A percentile compares a stretch with the other conserved stretches of the same genome.
phyloP scores from a whole-genome alignment of 2,113 vertebrate species.

The Sclerurus mexicanus region DNA sequence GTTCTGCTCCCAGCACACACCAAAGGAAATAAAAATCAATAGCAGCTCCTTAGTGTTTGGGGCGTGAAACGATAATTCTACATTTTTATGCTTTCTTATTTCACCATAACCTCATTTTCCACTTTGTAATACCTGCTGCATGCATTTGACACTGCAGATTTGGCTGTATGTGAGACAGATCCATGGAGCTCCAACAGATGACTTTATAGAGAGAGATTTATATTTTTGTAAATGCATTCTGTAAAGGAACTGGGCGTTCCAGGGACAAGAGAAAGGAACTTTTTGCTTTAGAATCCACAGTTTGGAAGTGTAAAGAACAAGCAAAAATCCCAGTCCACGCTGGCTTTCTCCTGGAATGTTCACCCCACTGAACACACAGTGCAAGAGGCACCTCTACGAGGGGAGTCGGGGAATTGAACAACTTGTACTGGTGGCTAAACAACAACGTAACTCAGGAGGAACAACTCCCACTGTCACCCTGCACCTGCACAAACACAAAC shows the following conservation, averaged over 20 bases:
- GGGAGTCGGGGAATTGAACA: rapidly evolving
- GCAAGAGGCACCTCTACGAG: background rate
- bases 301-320: background rate
- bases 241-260: background rate
- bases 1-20: background rate
- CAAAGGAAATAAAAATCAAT: background rate
- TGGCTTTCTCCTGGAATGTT: background rate
- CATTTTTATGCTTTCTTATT: background rate
- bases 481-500: background rate
- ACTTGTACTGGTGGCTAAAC: background rate
- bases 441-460: background rate
- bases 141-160: background rate
- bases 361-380: background rate
- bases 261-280: background rate
- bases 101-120: background rate
- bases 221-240: background rate
- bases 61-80: background rate
- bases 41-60: background rate
- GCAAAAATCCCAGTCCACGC: too few species aligned
- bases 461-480: background rate
- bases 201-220: background rate
- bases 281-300: background rate
- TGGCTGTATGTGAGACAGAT: background rate
- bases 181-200: background rate
- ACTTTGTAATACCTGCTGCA: background rate